Base-by-base conservation (phyloP, 2,797 vertebrate genomes). In the Pempheris klunzingeri region DNA sequence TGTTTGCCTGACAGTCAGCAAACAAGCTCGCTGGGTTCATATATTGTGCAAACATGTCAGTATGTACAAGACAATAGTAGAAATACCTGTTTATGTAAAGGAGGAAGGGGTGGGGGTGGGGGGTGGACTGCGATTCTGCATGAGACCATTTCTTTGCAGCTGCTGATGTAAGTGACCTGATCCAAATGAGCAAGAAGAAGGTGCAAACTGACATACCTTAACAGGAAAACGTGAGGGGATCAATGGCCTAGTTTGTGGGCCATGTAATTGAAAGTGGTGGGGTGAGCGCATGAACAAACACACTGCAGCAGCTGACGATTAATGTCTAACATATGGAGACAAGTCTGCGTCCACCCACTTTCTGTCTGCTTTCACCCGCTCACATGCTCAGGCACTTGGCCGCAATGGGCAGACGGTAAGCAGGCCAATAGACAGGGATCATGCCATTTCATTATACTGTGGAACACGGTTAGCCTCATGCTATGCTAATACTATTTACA, bases 251-350 rank as follows among this genome's bases (percentile, higher is more conserved):
- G 80, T 87, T 91, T 84, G 91, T 83, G 84, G 83, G 71, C 84
- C 88, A 68, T 94, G 92, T 91, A 92, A 94, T 88, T 91, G 78
- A 91, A 87, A 90, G 84, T 61, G 78, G 70, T 74, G 78, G 79
- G 74, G 71, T 28, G 70, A 79, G 80, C 6, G 63, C 80, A 85
- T 74, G 88, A 82, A 70, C 78, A 89, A 87, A 82, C 86, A 85
- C 76, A 87, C 85, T 67, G 77, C 71, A 81, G 87, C 90, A 90
- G 90, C 88, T 90, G 90, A 93, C 64, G 62, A 90, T 78, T 90
- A 87, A 93, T 89, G 85, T 74, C 78, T 66, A 87, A 84, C 92
- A 91, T 75, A 90, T 85, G 91, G 85, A 84, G 81, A 86, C 71
- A 62, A 64, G 73, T 81, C 76, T 41, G 74, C 77, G 49, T 81